A percentile compares a stretch with the other conserved stretches of the same genome.
Evolutionary conservation across 2,797 vertebrate genomes (phyloP).

Genomic region (Fistularia commersonii): DNA sequence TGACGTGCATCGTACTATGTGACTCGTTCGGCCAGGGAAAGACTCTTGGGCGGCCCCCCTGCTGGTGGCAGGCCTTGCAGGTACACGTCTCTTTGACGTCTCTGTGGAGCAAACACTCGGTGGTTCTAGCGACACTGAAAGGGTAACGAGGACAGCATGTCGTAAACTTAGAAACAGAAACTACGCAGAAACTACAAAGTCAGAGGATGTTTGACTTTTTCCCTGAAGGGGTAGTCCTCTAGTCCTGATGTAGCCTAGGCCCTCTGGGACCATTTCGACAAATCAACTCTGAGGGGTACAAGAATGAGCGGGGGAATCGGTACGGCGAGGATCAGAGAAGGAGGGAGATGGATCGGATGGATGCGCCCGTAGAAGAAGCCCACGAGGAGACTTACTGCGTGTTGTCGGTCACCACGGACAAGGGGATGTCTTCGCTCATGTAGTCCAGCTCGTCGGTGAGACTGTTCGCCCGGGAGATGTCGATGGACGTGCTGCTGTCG

Average conservation of each 20-base stretch:
- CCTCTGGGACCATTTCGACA: slow-evolving; percentile 59
- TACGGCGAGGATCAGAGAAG: slow-evolving; percentile 46
- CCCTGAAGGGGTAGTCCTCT: slow-evolving; percentile 64
- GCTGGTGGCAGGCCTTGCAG: too few species aligned
- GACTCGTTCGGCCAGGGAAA: too few species aligned
- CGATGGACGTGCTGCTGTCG: slow-evolving; percentile 56
- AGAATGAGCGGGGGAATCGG: slow-evolving; percentile 41
- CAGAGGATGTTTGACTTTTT: slow-evolving; percentile 53
- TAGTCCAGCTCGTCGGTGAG: slow-evolving; percentile 81
- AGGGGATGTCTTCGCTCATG: slow-evolving; percentile 71
- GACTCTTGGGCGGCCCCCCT: too few species aligned
- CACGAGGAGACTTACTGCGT: slow-evolving; percentile 76
- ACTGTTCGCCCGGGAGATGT: slow-evolving; percentile 80
- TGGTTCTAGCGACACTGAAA: too few species aligned
- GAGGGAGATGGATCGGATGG: slow-evolving; percentile 26
- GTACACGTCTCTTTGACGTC: too few species aligned
- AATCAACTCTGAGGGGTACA: slow-evolving; percentile 55
- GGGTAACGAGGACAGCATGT: too few species aligned
- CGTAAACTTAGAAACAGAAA: too few species aligned
- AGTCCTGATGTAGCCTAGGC: slow-evolving; percentile 56
- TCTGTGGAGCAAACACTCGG: too few species aligned
- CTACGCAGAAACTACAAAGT: too few species aligned
- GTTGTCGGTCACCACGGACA: slow-evolving; percentile 69
- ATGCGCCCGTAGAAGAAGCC: not conserved
- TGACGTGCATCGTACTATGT: too few species aligned